Evolutionary conservation across 2,113 vertebrate genomes (phyloP).

Genomic region (Trochalopteron elliotii): DNA sequence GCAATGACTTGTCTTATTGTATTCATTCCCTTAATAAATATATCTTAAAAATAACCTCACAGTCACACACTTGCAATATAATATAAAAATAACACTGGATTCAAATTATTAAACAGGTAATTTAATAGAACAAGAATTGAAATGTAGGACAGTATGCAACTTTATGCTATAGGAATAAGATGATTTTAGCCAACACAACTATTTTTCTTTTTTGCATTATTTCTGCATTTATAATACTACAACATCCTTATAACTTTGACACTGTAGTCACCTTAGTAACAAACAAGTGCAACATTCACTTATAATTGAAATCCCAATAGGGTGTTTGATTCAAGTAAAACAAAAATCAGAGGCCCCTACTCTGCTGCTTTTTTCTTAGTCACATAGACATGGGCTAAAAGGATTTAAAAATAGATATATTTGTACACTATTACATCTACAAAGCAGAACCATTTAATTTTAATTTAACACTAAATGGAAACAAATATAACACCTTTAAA

Average conservation of each 20-base stretch:
- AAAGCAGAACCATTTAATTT: constrained; percentile 18
- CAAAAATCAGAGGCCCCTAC: neutral
- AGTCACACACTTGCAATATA: constrained; percentile 49
- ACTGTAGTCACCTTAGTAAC: constrained; percentile 60
- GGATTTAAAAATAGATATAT: constrained; percentile 24
- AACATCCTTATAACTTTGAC: constrained; percentile 44
- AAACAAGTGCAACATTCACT: constrained; percentile 42
- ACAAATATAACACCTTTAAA: constrained; percentile 43
- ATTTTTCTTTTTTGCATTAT: constrained; percentile 43
- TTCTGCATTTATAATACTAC: constrained; percentile 25
- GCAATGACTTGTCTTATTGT: constrained; percentile 67
- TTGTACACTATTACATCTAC: constrained; percentile 43
- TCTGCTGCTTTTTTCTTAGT: neutral
- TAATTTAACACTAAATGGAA: constrained; percentile 31
- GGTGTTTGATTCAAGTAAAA: constrained; percentile 26
- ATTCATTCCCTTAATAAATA: constrained; percentile 73
- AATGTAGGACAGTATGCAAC: constrained; percentile 34
- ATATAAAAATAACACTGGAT: constrained; percentile 65
- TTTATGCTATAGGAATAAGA: constrained; percentile 36
- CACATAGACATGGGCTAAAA: neutral
- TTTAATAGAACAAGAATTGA: constrained; percentile 55
- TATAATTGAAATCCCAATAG: constrained; percentile 36
- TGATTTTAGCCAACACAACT: constrained; percentile 43
- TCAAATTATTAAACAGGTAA: constrained; percentile 67
- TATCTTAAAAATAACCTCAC: constrained; percentile 68